Conservation (phyloP, 2,888 invertebrate species). For the Sepiola atlantica region DNA sequence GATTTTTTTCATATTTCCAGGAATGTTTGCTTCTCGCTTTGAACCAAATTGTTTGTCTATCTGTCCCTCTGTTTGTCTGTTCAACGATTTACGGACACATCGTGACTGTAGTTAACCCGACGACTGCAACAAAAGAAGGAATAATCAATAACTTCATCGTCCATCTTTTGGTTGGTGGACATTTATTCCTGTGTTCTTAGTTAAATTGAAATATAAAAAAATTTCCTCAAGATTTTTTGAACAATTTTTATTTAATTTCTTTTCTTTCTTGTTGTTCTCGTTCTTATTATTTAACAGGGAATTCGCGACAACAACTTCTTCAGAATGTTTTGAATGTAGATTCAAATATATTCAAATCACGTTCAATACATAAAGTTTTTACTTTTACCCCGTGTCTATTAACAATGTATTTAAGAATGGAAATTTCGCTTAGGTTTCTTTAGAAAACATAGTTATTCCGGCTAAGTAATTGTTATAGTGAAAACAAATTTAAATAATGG, state of each 20-base stretch:
- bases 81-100: background rate
- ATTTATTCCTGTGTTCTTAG: slow-evolving; percentile 1
- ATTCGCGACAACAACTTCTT: background rate
- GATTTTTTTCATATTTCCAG: background rate
- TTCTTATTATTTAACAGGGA: background rate
- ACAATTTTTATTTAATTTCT: background rate
- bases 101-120: background rate
- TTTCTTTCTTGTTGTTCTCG: background rate
- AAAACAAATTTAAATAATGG: too few species aligned
- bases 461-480: too few species aligned
- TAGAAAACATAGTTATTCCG: too few species aligned
- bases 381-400: too few species aligned
- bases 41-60: background rate
- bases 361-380: too few species aligned
- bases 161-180: background rate
- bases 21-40: background rate
- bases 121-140: too few species aligned
- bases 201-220: background rate
- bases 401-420: too few species aligned
- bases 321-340: background rate
- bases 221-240: background rate
- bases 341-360: too few species aligned
- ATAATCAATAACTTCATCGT: background rate
- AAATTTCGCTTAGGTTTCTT: too few species aligned
- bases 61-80: background rate